These are phyloP conservation scores for Araneus ventricosus DNA, from an alignment of 1,140 invertebrate genomes.

Conservation along the genomic window DNA sequence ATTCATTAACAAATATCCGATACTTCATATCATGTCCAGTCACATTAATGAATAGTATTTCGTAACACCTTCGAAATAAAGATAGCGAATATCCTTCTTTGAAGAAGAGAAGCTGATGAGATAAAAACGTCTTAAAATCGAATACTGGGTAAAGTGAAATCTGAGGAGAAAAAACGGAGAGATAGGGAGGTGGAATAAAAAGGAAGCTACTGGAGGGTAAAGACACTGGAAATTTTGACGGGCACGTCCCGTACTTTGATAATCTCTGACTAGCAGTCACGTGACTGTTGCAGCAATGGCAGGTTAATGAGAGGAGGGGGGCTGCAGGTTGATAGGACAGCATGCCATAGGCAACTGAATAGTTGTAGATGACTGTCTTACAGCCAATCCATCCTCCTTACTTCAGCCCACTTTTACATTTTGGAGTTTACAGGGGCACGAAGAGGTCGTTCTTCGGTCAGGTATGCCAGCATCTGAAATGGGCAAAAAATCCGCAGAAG, in stretches of 20 bases:
- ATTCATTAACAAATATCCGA: not conserved
- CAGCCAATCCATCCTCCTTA: not conserved
- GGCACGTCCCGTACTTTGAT: constrained; percentile 66
- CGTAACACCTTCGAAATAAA: constrained; percentile 5
- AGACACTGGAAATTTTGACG: constrained; percentile 46
- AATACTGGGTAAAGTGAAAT: not conserved
- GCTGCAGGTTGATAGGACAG: constrained; percentile 69
- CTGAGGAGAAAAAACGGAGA: not conserved
- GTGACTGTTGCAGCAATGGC: constrained; percentile 73
- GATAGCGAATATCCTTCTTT: not conserved
- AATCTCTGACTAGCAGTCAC: constrained; percentile 67
- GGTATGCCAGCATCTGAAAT: not conserved
- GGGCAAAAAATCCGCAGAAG: not conserved
- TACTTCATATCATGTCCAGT: not conserved
- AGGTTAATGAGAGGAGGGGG: constrained; percentile 10
- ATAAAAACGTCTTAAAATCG: constrained; percentile 23
- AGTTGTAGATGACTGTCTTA: constrained; percentile 69
- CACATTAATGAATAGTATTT: not conserved
- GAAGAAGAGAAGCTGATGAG: not conserved
- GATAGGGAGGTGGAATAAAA: not conserved
- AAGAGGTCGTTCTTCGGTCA: constrained; percentile 3
- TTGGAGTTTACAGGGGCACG: constrained; percentile 28
- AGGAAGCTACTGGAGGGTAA: not conserved
- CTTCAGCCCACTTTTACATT: constrained; percentile 34
- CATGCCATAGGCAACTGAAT: constrained; percentile 53